These are phyloP conservation scores for Crocidura indochinensis DNA, from an alignment of 2,797 vertebrate species.

Conservation along the genomic window DNA sequence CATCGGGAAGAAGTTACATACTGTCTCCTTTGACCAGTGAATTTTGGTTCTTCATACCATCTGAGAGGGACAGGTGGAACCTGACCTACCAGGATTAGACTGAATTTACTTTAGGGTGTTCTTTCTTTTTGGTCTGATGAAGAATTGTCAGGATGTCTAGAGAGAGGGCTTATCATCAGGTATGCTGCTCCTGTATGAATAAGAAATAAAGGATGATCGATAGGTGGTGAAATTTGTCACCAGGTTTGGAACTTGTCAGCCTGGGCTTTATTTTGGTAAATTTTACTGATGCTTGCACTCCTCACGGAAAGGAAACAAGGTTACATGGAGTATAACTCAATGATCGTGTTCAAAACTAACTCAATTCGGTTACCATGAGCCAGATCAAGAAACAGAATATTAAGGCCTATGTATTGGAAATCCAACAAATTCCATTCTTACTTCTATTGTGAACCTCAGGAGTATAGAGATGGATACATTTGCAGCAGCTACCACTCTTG, in stretches of 20 bases:
- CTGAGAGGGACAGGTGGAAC: background rate
- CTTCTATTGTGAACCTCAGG: no score
- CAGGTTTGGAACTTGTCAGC: background rate
- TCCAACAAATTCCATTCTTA: no score
- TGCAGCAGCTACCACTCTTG: fast-evolving
- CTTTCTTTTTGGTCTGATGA: background rate
- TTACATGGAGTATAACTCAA: background rate
- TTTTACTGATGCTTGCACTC: slow-evolving; percentile 11
- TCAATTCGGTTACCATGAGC: background rate
- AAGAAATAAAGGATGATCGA: background rate
- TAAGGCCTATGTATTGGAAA: background rate
- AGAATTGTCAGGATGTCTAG: background rate
- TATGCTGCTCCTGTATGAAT: background rate
- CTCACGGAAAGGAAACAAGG: slow-evolving; percentile 12
- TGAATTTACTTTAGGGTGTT: no score
- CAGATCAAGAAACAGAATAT: slow-evolving; percentile 1
- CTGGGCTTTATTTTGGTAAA: slow-evolving; percentile 38
- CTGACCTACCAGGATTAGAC: background rate
- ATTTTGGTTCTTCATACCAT: background rate
- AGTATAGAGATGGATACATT: background rate
- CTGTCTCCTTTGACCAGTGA: background rate
- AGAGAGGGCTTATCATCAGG: background rate
- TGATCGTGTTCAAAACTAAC: background rate
- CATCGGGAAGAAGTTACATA: background rate
- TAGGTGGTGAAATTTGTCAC: background rate